These are phyloP conservation scores for Entomobrya multifasciata DNA, from an alignment of 2,888 invertebrate species.

Conservation along the genomic window DNA sequence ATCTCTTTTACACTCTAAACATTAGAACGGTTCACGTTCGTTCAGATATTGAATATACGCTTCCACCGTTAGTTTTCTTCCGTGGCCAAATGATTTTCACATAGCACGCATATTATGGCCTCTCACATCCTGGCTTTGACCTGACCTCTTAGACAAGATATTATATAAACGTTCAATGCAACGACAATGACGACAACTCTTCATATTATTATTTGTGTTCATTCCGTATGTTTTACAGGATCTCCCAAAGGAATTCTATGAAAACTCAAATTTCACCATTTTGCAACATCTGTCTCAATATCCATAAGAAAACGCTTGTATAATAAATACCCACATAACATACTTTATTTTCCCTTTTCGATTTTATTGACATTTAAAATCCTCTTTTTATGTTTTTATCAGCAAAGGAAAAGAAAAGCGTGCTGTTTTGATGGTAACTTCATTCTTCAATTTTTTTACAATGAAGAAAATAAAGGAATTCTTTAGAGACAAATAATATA, in stretches of 20 bases:
- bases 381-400: conserved; percentile 17
- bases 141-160: conserved; percentile 36
- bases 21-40: too few species aligned
- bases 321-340: not conserved
- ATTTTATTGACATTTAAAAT: conserved; percentile 31
- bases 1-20: too few species aligned
- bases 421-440: not conserved
- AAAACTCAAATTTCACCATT: not conserved
- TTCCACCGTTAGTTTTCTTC: too few species aligned
- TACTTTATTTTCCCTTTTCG: not conserved
- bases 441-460: conserved; percentile 1
- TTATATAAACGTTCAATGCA: not conserved
- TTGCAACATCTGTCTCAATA: conserved; percentile 40
- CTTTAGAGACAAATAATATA: not conserved
- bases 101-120: not conserved
- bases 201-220: not conserved
- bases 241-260: not conserved
- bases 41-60: too few species aligned
- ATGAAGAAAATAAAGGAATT: too few species aligned
- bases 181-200: too few species aligned
- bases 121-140: conserved; percentile 2
- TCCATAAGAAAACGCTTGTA: too few species aligned
- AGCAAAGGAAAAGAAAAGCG: not conserved
- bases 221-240: not conserved
- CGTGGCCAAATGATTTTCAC: conserved; percentile 38